phyloP scores from a whole-genome alignment of 2,888 invertebrate species.

The Euplagia quadripunctaria region DNA sequence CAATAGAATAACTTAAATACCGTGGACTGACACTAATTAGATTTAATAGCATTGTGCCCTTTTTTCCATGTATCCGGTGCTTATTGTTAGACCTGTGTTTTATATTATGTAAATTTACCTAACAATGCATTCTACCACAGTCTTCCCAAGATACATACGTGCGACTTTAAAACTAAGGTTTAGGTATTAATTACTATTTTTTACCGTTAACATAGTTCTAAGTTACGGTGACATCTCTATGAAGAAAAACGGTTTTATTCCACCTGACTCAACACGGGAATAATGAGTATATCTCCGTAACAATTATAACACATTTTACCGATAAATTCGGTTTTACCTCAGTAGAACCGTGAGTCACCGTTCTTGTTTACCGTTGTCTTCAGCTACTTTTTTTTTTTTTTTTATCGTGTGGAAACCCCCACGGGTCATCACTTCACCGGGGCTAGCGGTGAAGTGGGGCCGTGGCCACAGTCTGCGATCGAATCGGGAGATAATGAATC shows the following conservation, averaged over 20 bases:
- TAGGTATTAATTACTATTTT: background rate
- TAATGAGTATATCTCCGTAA: background rate
- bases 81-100: conserved; percentile 13
- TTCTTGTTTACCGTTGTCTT: too few species aligned
- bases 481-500: too few species aligned
- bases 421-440: too few species aligned
- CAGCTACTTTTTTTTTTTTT: too few species aligned
- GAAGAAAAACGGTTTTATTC: background rate
- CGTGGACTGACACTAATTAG: conserved; percentile 56
- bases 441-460: too few species aligned
- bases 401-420: too few species aligned
- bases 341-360: too few species aligned
- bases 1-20: conserved; percentile 53
- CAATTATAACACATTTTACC: background rate
- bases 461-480: too few species aligned
- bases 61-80: conserved; percentile 40
- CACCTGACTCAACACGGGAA: background rate
- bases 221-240: background rate
- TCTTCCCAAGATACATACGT: background rate
- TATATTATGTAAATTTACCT: conserved; percentile 12
- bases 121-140: background rate
- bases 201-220: background rate
- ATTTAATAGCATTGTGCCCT: conserved; percentile 51
- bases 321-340: too few species aligned
- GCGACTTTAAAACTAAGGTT: background rate